These are phyloP conservation scores for Sporophila hypoxantha DNA, from an alignment of 2,113 vertebrate genomes.

Conservation along the genomic window DNA sequence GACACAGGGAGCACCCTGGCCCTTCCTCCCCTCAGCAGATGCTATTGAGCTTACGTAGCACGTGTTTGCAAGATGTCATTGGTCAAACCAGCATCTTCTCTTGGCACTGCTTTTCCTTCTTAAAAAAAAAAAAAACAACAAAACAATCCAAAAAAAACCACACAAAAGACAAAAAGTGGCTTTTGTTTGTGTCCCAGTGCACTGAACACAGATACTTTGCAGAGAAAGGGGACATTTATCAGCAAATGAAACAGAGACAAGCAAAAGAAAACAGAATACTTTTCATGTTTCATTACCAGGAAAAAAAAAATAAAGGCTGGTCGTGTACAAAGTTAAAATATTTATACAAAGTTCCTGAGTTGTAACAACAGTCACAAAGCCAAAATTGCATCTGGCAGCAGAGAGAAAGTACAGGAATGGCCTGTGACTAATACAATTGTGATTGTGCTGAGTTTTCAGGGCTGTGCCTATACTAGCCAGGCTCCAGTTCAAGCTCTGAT, in stretches of 20 bases:
- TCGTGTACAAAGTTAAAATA: not conserved
- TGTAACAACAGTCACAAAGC: conserved; percentile 35
- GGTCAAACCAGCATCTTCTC: not conserved
- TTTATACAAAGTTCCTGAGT: not conserved
- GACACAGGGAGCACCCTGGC: not conserved
- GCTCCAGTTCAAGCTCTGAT: conserved; percentile 32
- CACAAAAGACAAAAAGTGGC: not conserved
- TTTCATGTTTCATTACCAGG: not conserved
- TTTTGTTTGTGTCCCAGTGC: not conserved
- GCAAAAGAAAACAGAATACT: not conserved
- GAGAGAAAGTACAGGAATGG: not conserved
- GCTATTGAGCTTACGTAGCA: conserved; percentile 10
- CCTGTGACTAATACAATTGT: conserved; percentile 27
- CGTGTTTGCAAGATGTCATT: conserved; percentile 4
- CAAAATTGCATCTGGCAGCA: conserved; percentile 44
- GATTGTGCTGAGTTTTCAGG: conserved; percentile 47
- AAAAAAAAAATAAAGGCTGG: not conserved
- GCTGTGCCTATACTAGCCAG: not conserved
- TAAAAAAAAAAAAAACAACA: not conserved
- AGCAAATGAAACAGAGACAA: not conserved
- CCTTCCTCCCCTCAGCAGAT: not conserved
- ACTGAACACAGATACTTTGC: not conserved
- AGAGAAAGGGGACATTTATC: not conserved
- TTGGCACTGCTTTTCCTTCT: not conserved
- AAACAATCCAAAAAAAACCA: too few species aligned